Conservation (phyloP, 2,888 invertebrate species). For the Lithophane semibrunnea region DNA sequence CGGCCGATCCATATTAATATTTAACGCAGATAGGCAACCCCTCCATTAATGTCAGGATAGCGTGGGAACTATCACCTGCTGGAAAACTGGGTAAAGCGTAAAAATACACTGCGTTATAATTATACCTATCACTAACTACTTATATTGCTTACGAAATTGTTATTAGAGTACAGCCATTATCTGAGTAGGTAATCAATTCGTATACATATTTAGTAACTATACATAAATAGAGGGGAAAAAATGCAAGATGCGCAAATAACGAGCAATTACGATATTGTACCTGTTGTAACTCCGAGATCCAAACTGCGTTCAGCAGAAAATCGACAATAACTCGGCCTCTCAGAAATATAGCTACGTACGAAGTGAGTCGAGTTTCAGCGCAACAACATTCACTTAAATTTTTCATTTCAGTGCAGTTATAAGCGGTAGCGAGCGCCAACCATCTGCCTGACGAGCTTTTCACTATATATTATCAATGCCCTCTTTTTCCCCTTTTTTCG, state of each 20-base stretch:
- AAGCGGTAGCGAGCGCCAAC: conserved; percentile 74
- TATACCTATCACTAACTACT: conserved; percentile 16
- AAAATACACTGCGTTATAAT: conserved; percentile 41
- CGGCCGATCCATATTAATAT: conserved; percentile 79
- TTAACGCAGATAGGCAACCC: conserved; percentile 79
- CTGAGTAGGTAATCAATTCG: too few relatives aligned
- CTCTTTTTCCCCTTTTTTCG: conserved; percentile 45
- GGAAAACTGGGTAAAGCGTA: conserved; percentile 43
- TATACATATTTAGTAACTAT: background rate
- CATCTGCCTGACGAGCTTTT: conserved; percentile 79
- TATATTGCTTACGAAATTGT: conserved; percentile 7
- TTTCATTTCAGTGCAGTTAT: conserved; percentile 80
- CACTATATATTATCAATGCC: conserved; percentile 67
- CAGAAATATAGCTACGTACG: conserved; percentile 38
- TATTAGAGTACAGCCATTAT: conserved; percentile 5
- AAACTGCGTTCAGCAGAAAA: conserved; percentile 30
- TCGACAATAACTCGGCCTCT: conserved; percentile 35
- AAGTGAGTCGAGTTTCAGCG: conserved; percentile 60
- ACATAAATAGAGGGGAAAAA: background rate
- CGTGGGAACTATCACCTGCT: conserved; percentile 81
- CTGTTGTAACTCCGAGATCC: conserved; percentile 4
- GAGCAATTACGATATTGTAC: conserved; percentile 1
- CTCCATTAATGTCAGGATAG: conserved; percentile 77
- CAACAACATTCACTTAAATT: conserved; percentile 75
- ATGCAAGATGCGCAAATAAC: background rate